Evolutionary conservation across 2,797 vertebrate species (phyloP).

Genomic region (Tympanoctomys barrerae): DNA sequence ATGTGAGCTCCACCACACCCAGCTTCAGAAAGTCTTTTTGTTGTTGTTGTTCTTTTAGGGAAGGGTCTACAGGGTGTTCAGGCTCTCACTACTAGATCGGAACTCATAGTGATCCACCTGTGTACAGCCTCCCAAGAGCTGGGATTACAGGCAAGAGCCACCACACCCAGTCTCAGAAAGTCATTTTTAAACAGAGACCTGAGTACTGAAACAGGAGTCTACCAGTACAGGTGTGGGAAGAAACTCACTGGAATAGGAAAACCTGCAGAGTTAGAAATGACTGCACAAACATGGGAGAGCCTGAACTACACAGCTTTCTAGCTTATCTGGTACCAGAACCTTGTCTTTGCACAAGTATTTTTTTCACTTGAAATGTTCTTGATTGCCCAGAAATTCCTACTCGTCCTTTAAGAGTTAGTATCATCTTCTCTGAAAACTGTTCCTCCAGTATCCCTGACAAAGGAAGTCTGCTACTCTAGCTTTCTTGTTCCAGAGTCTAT

Average conservation of each 20-base stretch:
- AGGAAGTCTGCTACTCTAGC: neutral
- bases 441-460: neutral
- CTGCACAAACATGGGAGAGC: neutral
- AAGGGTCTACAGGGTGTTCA: too few species aligned
- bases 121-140: neutral
- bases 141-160: neutral
- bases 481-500: neutral
- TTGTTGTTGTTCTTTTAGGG: too few species aligned
- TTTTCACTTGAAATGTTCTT: conserved; percentile 43
- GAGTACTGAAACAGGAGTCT: neutral
- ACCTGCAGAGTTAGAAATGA: neutral
- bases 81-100: too few species aligned
- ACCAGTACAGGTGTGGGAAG: neutral
- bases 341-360: neutral
- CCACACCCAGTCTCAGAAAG: neutral
- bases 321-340: neutral
- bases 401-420: neutral
- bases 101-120: neutral
- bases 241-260: neutral
- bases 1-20: neutral
- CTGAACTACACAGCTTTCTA: neutral
- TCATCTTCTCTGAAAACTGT: conserved; percentile 17
- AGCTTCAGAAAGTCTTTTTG: neutral
- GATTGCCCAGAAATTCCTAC: conserved; percentile 13
- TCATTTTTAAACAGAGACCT: conserved; percentile 21